These are phyloP conservation scores for Astropecten irregularis DNA, from an alignment of 53 echinoderm and acorn worm species.

Conservation along the genomic window DNA sequence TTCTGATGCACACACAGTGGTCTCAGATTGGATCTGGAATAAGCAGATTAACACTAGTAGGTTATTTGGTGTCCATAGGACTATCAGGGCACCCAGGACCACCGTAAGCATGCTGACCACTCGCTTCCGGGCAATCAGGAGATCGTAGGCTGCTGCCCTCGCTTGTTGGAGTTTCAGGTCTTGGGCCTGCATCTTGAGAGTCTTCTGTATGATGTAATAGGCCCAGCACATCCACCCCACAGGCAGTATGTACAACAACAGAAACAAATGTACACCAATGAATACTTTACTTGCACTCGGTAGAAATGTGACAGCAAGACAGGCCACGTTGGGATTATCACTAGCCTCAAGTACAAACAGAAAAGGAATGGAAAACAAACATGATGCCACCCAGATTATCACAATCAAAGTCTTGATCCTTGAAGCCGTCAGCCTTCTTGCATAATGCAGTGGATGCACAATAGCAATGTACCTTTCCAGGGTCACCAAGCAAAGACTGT, in stretches of 20 bases:
- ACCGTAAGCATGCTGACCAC: constrained; percentile 22
- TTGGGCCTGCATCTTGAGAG: not conserved
- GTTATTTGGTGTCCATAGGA: constrained; percentile 11
- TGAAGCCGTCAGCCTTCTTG: not conserved
- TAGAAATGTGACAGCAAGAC: not conserved
- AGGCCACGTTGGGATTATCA: not conserved
- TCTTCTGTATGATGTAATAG: constrained; percentile 28
- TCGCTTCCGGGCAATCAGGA: constrained; percentile 7
- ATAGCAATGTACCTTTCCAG: constrained; percentile 14
- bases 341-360: not conserved
- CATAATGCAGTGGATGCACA: constrained; percentile 21
- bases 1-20: not conserved
- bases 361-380: not conserved
- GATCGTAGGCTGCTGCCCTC: not conserved
- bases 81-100: constrained; percentile 1
- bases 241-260: not conserved
- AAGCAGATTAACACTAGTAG: not conserved
- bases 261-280: not conserved
- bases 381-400: not conserved
- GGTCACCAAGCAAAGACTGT: constrained; percentile 38
- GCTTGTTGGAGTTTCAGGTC: not conserved
- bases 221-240: constrained; percentile 18
- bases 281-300: not conserved
- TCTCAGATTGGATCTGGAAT: not conserved
- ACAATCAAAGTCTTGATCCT: not conserved